A percentile compares a stretch with the other conserved stretches of the same genome.
phyloP scores from a whole-genome alignment of 2,113 vertebrate species.

The Clarias batrachus region DNA sequence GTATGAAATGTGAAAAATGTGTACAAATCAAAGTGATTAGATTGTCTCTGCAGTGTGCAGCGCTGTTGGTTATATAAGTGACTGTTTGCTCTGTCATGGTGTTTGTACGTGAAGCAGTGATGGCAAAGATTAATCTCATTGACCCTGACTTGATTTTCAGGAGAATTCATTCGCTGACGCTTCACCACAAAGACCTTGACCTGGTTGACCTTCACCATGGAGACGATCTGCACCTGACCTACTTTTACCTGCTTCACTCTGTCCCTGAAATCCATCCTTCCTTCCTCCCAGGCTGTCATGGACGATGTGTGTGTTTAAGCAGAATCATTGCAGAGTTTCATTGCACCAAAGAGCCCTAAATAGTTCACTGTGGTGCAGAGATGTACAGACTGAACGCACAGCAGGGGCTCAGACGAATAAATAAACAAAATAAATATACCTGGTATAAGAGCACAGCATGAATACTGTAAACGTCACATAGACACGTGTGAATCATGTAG shows the following conservation, averaged over 20 bases:
- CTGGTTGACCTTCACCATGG: neutral
- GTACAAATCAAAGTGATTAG: no score
- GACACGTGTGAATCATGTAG: neutral
- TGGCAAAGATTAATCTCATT: neutral
- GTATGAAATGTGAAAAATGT: no score
- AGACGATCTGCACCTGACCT: neutral
- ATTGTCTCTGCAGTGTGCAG: no score
- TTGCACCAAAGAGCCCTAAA: neutral
- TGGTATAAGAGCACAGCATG: conserved; percentile 1
- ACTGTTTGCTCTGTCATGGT: no score
- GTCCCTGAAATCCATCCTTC: neutral
- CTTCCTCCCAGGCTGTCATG: neutral
- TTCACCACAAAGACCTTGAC: neutral
- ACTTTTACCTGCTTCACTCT: neutral
- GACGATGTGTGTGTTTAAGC: neutral
- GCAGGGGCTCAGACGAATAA: neutral
- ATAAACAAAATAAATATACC: neutral
- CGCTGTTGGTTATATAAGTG: no score
- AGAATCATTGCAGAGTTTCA: neutral
- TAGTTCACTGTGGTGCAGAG: neutral
- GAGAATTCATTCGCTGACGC: conserved; percentile 20
- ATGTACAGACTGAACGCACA: neutral
- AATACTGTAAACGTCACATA: neutral
- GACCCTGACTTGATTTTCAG: conserved; percentile 32
- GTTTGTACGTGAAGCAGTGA: no score